phyloP scores from a whole-genome alignment of 2,888 invertebrate species.

The Ochropleura leucogaster region DNA sequence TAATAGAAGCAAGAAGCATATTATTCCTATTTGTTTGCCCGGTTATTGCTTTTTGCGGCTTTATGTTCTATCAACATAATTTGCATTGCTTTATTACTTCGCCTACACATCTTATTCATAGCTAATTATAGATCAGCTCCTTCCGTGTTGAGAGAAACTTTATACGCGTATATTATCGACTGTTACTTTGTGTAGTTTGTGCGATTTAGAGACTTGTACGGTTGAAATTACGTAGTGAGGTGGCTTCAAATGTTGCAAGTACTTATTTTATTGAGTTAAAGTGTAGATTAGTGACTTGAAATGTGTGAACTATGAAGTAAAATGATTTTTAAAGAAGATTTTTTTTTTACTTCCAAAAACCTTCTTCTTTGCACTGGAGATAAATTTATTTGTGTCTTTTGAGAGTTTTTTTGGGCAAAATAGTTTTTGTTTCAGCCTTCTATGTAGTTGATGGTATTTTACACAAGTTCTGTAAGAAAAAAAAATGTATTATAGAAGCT shows the following conservation, averaged over 20 bases:
- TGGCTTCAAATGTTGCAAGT: background rate
- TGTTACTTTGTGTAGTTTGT: background rate
- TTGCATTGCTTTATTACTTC: conserved; percentile 24
- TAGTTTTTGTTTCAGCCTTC: too few species aligned
- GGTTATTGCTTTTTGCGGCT: conserved; percentile 20
- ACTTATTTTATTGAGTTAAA: too few species aligned
- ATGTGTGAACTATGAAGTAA: background rate
- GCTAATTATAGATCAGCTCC: conserved; percentile 36
- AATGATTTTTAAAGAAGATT: background rate
- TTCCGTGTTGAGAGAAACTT: conserved; percentile 25
- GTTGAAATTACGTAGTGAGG: background rate
- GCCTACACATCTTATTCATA: conserved; percentile 15
- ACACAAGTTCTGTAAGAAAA: too few species aligned
- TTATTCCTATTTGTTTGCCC: conserved; percentile 17
- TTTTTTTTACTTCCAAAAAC: too few species aligned
- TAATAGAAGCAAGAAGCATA: conserved; percentile 8
- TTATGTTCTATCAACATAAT: conserved; percentile 25
- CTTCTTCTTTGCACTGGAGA: too few species aligned
- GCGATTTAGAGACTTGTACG: background rate
- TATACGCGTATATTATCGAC: conserved; percentile 3
- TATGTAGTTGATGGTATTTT: too few species aligned
- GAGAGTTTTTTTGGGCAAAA: too few species aligned
- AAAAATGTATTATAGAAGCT: too few species aligned
- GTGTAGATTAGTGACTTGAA: background rate
- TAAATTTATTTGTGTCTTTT: too few species aligned